These are phyloP conservation scores for Caranx ignobilis DNA, from an alignment of 2,113 vertebrate species.

Conservation along the genomic window DNA sequence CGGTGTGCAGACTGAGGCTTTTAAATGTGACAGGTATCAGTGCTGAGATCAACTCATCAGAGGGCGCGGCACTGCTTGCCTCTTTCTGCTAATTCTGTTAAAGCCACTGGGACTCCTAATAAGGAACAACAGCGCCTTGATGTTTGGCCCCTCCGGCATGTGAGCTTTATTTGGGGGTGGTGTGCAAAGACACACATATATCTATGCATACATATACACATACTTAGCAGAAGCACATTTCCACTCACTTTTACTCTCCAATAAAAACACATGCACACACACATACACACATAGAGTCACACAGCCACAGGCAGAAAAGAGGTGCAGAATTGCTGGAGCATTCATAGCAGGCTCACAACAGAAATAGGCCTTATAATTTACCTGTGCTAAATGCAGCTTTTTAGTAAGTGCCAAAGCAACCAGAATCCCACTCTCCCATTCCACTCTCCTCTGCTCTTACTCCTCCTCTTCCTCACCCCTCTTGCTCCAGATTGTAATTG, in stretches of 20 bases:
- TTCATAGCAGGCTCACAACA: conserved; percentile 69
- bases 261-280: conserved; percentile 34
- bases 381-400: conserved; percentile 75
- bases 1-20: conserved; percentile 38
- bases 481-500: conserved; percentile 71
- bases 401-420: conserved; percentile 66
- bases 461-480: conserved; percentile 53
- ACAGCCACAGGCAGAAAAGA: conserved; percentile 61
- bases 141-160: conserved; percentile 77
- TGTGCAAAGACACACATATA: conserved; percentile 60
- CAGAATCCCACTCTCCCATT: conserved; percentile 49
- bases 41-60: conserved; percentile 62
- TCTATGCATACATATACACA: conserved; percentile 48
- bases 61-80: conserved; percentile 45
- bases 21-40: conserved; percentile 74
- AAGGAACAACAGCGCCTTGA: conserved; percentile 71
- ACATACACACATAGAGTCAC: conserved; percentile 34
- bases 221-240: conserved; percentile 48
- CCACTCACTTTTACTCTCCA: conserved; percentile 12
- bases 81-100: conserved; percentile 71
- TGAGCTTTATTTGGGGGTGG: conserved; percentile 76
- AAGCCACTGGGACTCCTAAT: conserved; percentile 76
- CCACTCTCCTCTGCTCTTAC: conserved; percentile 41
- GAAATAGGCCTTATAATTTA: conserved; percentile 71
- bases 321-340: conserved; percentile 57